phyloP scores from a whole-genome alignment of 2,797 vertebrate genomes.

The Garrulus glandarius region DNA sequence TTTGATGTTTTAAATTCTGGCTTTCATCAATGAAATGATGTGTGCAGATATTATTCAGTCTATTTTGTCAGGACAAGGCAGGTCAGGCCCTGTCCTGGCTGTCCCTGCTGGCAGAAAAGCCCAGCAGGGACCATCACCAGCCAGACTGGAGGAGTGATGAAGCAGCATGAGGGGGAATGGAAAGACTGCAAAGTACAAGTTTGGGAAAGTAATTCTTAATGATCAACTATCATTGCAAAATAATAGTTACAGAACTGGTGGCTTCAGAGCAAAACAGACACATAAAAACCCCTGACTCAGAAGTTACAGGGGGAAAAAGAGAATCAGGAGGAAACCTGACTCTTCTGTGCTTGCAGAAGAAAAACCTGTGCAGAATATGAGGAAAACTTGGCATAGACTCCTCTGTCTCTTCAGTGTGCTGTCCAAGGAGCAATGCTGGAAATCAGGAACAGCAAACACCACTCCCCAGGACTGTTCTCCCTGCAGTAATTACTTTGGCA shows the following conservation, averaged over 20 bases:
- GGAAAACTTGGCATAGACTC: not conserved
- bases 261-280: not conserved
- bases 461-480: not conserved
- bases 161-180: not conserved
- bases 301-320: not conserved
- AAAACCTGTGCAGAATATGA: not conserved
- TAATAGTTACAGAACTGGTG: not conserved
- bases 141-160: not conserved
- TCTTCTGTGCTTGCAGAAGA: not conserved
- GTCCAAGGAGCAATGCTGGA: not conserved
- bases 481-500: not conserved
- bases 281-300: not conserved
- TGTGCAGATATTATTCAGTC: not conserved
- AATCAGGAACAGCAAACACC: not conserved
- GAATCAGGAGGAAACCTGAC: not conserved
- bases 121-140: not conserved
- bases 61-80: not conserved
- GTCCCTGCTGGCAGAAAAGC: not conserved
- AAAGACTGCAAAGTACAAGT: not conserved
- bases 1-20: not conserved
- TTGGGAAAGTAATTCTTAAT: not conserved
- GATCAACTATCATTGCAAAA: not conserved
- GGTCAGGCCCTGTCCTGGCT: not conserved
- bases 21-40: not conserved
- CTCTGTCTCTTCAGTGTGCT: not conserved